Base-by-base conservation (phyloP, 2,888 invertebrate species). In the Tuberolachnus salignus region DNA sequence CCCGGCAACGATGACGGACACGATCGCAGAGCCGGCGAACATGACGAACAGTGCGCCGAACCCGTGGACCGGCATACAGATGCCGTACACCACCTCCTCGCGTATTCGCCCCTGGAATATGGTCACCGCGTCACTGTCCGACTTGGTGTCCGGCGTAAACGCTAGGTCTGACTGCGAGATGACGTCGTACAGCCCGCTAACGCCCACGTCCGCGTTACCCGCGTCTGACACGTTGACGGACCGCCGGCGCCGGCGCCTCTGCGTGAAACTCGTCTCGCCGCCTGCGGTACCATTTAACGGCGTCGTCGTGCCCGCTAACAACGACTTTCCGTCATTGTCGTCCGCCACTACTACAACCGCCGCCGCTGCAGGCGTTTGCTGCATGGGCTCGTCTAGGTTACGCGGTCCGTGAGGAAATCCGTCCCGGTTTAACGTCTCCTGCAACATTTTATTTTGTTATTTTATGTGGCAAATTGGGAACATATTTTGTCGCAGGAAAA, bases 141-240 rank as follows among this genome's bases (percentile, higher is more conserved):
- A 90, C 83, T 90, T 89, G 71, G 89, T 88, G 83, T 94, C 92
- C 0, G 95, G 94, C 83, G 93, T 94, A 85, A 96, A 96, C 53
- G 93, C 94, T 57, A 96, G 87, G 85, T 96, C 96, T 1, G 94
- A 94, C 86, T 95, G 94, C 4, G 95, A 95, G 80, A 96, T 94
- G 66, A 96, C 94, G 83, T 95, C 94, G 86, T 95, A 95, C 26
- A 94, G 89, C 0, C 94, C 94, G 82, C 93, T 93, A 1, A 96
- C 95, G 9, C 95, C 95, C 1, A 95, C 94, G 84, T 94, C 94
- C 2, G 94, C 92, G 82, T 92, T 94, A 72, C 94, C 89, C 1
- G 89, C 92, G 84, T 91, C 91, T 8, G 90, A 88, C 16, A 91
- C 88, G 4, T 89, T 88, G 80, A 92, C 86, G 1, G 90, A 90